A percentile compares a stretch with the other conserved stretches of the same genome.
These are phyloP conservation scores for Loxodonta africana DNA, from an alignment of 2,113 vertebrate species.

Conservation along the genomic window DNA sequence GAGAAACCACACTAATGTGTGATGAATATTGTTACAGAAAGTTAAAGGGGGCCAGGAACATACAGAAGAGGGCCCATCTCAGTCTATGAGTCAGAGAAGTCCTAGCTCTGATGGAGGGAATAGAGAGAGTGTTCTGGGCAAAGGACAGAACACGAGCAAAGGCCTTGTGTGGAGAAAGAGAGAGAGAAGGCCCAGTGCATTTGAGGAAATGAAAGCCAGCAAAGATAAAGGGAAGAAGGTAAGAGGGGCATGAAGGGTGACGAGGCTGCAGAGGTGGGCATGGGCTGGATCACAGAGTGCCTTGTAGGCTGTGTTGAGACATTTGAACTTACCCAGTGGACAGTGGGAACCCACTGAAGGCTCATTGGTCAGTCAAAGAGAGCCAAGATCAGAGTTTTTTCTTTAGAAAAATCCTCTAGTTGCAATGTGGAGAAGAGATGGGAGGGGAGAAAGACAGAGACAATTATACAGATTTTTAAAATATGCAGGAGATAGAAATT, in stretches of 20 bases:
- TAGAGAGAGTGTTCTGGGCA: neutral
- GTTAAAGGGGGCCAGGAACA: neutral
- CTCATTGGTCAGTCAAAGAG: neutral
- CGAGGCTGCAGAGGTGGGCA: neutral
- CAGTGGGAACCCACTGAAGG: neutral
- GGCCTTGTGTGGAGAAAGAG: neutral
- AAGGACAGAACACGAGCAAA: neutral
- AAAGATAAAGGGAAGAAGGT: neutral
- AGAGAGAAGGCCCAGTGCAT: neutral
- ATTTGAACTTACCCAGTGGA: neutral
- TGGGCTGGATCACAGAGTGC: neutral
- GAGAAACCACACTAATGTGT: neutral
- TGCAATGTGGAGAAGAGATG: neutral
- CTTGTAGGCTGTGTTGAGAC: neutral
- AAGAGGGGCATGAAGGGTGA: neutral
- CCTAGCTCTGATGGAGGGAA: neutral
- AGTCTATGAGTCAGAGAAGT: neutral
- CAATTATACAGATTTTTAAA: neutral
- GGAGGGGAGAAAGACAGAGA: neutral
- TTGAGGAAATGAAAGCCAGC: neutral
- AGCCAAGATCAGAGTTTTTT: neutral
- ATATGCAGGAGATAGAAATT: neutral
- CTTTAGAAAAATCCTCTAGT: neutral
- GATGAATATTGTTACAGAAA: neutral
- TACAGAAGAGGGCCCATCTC: too few species aligned